Base-by-base conservation (phyloP, 2,888 invertebrate genomes). In the Trachelus iudaicus region DNA sequence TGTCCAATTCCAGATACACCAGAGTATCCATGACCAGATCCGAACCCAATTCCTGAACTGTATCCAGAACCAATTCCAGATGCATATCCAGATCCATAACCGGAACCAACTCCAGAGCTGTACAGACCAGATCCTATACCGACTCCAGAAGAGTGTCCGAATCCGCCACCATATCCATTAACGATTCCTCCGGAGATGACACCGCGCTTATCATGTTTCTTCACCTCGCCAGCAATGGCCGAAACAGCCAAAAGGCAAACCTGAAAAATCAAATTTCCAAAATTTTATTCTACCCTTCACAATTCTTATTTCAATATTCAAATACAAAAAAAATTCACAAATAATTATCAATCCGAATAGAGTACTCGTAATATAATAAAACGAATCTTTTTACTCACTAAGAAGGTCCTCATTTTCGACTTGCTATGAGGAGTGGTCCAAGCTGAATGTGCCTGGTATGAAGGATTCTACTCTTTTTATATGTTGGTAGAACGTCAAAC, bases 391-490 rank as follows among this genome's bases (percentile, higher is more conserved):
- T 34, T 30, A 87, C 88, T 88, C 80, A 88, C 88, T 82, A 86
- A 34, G 73, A 83, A 84, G 75, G 74, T 76, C 73, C 76, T 86
- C 88, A 87, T 88, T 82, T 85, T 83, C 69, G 75, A 76, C 37
- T 75, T 81, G 76, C 33, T 75, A 77, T 34, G 79, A 6, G 79
- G 73, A 75, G 79, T 78, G 73, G 75, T 82, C 69, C 75, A 35
- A 77, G 68, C 69, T 77, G 84, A 88, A 69, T 87, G 85, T 86
- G 83, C 12, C 79, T 80, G 37, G 77, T 75, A 75, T 77, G 78
- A 81, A 78, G 75, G 81, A 78, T 81, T 79, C 79, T 78, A 23
- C 80, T 81, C 83, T 84, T 86, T 87, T 87, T 87, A 87, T 88
- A 88, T 80, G 69, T 71, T 34, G 15, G 9, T 35, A 40, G 40